Base-by-base conservation (phyloP, 2,113 vertebrate species). In the Otolemur garnettii region DNA sequence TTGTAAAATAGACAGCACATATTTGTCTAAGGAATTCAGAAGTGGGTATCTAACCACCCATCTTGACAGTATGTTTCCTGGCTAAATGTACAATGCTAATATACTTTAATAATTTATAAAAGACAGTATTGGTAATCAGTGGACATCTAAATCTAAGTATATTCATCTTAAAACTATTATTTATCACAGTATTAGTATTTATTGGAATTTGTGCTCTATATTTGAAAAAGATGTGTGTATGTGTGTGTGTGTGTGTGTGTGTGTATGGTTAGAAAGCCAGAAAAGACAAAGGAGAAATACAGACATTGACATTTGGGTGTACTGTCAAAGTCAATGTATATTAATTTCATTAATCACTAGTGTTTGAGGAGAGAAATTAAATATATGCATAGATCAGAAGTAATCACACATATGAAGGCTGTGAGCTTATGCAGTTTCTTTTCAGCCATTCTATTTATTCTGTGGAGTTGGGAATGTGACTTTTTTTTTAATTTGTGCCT, bases 51-150 rank as follows among this genome's bases (percentile, higher is more conserved):
- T 45, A 94, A 94, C 10, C 78, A 92, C 3, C 1, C 30, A 68
- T 98, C 97, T 98, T 91, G 93, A 22, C 98, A 98, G 50, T 98
- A 80, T 17, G 6, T 24, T 88, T 97, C 11, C 26, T 74, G 75
- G 75, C 57, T 28, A 50, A 12, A 90, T 69, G 45, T 93, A 59
- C 66, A 38, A 62, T 93, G 84, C 42, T 60, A 96, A 50, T 26
- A 59, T 0, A 26, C n/a, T 57, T 2, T 30, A 42, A 8, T 11
- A 85, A n/a, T n/a, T n/a, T 77, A 6, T 64, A 62, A 60, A 15
- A 15, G 12, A 15, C 4, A 79, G 57, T 11, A 74, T 22, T 71
- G 33, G 45, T 97, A 98, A 17, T 84, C 64, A 98, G 98, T 21
- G 97, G 88, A 83, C 97, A 98, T 87, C 95, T 96, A 18, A 22